Conservation (phyloP, 2,888 invertebrate species). For the Anorthoa munda region DNA sequence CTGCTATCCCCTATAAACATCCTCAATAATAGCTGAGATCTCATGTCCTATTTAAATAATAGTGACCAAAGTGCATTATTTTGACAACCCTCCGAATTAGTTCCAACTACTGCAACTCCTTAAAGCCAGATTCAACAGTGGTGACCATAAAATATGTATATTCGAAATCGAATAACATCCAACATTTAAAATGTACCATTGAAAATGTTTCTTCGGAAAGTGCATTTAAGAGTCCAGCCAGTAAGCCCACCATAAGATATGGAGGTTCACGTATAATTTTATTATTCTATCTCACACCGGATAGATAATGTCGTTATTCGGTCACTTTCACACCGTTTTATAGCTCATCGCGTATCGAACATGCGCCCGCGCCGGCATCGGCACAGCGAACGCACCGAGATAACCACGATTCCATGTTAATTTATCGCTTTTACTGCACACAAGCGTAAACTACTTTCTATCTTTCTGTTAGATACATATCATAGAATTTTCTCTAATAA, state of each 20-base stretch:
- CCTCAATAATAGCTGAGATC: not conserved
- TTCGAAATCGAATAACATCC: not conserved
- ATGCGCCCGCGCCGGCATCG: constrained; percentile 65
- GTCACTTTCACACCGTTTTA: constrained; percentile 67
- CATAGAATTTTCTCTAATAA: constrained; percentile 47
- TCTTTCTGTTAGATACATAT: constrained; percentile 69
- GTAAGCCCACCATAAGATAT: constrained; percentile 14
- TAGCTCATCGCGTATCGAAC: constrained; percentile 64
- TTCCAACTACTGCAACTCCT: no score
- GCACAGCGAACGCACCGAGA: constrained; percentile 58
- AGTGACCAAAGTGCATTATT: no score
- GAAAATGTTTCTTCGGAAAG: not conserved
- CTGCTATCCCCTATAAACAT: not conserved
- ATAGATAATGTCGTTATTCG: constrained; percentile 60
- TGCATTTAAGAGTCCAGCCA: constrained; percentile 1
- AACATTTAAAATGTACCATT: not conserved
- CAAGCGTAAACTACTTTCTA: constrained; percentile 70
- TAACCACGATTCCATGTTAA: constrained; percentile 68
- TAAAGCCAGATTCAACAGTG: no score
- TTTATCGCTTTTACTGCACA: constrained; percentile 67
- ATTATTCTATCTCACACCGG: constrained; percentile 55
- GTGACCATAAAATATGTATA: no score
- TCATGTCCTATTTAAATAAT: not conserved
- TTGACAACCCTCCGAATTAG: no score
- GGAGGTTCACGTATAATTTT: constrained; percentile 49